Evolutionary conservation across 1,140 invertebrate species (phyloP), one percentile per base, ranked within the genome.

Genomic region (Sycophila sp.): DNA sequence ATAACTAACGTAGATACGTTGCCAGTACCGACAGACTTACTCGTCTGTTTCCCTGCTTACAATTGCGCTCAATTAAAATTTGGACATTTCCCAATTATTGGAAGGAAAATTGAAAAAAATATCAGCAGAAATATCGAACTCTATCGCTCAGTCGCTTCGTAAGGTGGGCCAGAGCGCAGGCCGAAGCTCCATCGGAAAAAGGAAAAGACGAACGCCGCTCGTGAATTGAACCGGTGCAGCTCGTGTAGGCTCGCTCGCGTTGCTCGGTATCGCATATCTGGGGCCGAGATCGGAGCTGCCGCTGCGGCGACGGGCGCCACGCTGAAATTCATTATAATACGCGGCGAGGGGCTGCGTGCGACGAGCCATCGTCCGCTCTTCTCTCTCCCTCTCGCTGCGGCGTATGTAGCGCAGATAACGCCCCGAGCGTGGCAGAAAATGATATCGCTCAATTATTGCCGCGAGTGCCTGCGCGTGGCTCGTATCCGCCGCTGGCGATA

Each of bases 371-470:
- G 10, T 15, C 58, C 15, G 32, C 45, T 38, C 15, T 17, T 28
- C 62, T 64, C 47, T 36, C 47, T 53, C 60, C 34, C n/a, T 47
- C 62, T 34, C 49, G 10, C 15, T 47, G 42, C 42, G 42, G 4
- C 40, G 19, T 10, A 22, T 10, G 24, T 15, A 30, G 19, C 13
- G 38, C 4, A 45, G 19, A 30, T 15, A 19, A 49, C 38, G 63
- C 63, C 28, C 26, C 28, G 32, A 59, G 55, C 65, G 56, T 62
- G 67, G 56, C 56, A 42, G 67, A 69, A 69, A 69, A 69, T 42
- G 67, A 62, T 69, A 69, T 69, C 67, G 67, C 58, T 69, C 67
- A 69, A 69, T 69, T 60, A 69, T 62, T 69, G 67, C 30, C 56
- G 32, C 34, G 42, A 47, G 42, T n/a, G n/a, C n/a, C n/a, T 59